phyloP scores from a whole-genome alignment of 1,140 invertebrate genomes.

The Halictus rubicundus region DNA sequence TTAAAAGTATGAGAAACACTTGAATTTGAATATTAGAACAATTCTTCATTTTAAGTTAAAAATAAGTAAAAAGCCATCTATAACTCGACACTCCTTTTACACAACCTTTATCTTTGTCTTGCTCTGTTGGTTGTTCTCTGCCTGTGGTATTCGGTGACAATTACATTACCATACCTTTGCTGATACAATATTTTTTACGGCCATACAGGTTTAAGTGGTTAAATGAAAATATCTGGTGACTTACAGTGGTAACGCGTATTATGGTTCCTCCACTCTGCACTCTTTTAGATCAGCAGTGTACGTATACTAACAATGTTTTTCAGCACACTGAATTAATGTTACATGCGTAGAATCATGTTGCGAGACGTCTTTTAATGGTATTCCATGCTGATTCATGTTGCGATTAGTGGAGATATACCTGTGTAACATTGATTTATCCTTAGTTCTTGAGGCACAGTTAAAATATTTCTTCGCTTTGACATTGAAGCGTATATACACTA shows the following conservation, averaged over 20 bases:
- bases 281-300: conserved; percentile 74
- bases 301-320: conserved; percentile 66
- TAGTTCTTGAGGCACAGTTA: conserved; percentile 27
- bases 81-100: conserved; percentile 26
- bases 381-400: conserved; percentile 15
- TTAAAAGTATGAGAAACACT: not conserved
- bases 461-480: conserved; percentile 58
- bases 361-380: not conserved
- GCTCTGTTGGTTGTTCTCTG: conserved; percentile 45
- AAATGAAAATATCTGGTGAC: conserved; percentile 68
- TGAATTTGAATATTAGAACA: not conserved
- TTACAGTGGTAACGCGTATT: conserved; percentile 75
- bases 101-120: conserved; percentile 48
- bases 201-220: conserved; percentile 31
- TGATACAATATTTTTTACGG: conserved; percentile 36
- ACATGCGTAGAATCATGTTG: conserved; percentile 15
- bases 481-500: not conserved
- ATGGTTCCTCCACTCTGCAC: conserved; percentile 74
- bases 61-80: not conserved
- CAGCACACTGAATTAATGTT: conserved; percentile 57
- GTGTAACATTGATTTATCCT: conserved; percentile 56
- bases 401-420: conserved; percentile 8
- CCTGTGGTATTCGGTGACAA: conserved; percentile 48
- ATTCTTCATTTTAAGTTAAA: not conserved
- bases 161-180: conserved; percentile 28